Base-by-base conservation (phyloP, 2,797 vertebrate genomes). In the Poecilia wingei region DNA sequence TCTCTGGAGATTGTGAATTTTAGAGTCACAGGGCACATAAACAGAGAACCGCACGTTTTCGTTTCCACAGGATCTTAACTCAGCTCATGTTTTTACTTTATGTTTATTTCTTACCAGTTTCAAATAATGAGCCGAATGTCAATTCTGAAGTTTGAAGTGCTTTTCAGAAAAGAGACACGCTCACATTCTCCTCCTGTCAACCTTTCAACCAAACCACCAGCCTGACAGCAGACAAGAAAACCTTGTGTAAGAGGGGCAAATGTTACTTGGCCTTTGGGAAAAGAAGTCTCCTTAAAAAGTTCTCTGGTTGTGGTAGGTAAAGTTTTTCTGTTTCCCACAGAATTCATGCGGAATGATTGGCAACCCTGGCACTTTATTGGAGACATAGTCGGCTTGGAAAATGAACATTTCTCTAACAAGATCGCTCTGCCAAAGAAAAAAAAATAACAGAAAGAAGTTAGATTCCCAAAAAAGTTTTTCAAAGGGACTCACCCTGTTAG, bases 1-100 rank as follows among this genome's bases (percentile, higher is more conserved):
- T 92, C 92, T 87, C 91, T 51, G 41, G 75, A 90, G 88, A 91
- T 85, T 83, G 80, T 74, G 49, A 82, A 76, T 84, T 86, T 84
- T 76, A 81, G 83, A 87, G 88, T 88, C 86, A 89, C 81, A 89
- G 88, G 85, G 76, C 85, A 85, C 43, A 59, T 74, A 89, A 90
- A 91, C 89, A 89, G 46, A 16, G 46, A 57, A 46, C 12, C 46
- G 10, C 68, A 79, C 76, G 75, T 80, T 90, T 41, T 5, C 33
- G 28, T 75, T 82, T 84, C 49, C 74, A 57, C 61, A 4, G 68
- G 2, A 41, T 79, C 64, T 72, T 77, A 53, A 66, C 51, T 79
- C 28, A 33, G 64, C 43, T 85, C 8, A 53, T 71, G 28, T 20
- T 71, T 71, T 71, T 46, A 20, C 1, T 16, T 45, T 4, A 36